Evolutionary conservation across 2,113 vertebrate species (phyloP).

Genomic region (Epinephelus lanceolatus): DNA sequence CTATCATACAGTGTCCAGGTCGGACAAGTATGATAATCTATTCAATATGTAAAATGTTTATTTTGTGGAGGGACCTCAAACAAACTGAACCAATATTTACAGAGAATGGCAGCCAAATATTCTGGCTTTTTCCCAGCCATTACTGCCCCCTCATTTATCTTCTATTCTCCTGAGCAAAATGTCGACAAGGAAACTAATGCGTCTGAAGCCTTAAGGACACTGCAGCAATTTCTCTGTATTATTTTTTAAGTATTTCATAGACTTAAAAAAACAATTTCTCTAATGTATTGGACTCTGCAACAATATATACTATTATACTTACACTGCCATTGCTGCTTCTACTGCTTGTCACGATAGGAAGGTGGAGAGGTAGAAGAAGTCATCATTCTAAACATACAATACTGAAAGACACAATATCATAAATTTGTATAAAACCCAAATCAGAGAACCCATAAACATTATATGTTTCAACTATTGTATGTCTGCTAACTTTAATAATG

Average conservation of each 20-base stretch:
- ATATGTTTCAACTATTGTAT: background rate
- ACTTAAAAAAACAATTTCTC: background rate
- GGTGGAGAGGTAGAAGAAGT: background rate
- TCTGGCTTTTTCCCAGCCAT: slow-evolving; percentile 79
- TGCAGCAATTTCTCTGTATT: slow-evolving; percentile 39
- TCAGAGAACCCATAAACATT: too few species aligned
- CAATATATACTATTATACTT: background rate
- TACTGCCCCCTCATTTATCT: slow-evolving; percentile 77
- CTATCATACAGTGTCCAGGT: slow-evolving; percentile 82
- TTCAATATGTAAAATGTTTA: slow-evolving; percentile 85
- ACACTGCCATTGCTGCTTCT: background rate
- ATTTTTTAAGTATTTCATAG: slow-evolving; percentile 59
- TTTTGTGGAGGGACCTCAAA: slow-evolving; percentile 81
- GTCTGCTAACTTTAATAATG: background rate
- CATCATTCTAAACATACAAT: background rate
- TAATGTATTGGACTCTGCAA: slow-evolving; percentile 1
- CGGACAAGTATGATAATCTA: slow-evolving; percentile 81
- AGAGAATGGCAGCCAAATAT: slow-evolving; percentile 79
- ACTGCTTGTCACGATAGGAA: background rate
- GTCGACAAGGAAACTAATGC: slow-evolving; percentile 68
- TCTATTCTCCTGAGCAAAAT: slow-evolving; percentile 73
- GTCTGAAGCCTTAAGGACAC: slow-evolving; percentile 51
- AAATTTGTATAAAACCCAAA: background rate
- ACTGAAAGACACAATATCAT: background rate
- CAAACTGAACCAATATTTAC: slow-evolving; percentile 86